Percentiles rank a stretch among this genome's conserved stretches.
Evolutionary conservation across 2,113 vertebrate species (phyloP).

Genomic region (Tychaedon coryphoeus): DNA sequence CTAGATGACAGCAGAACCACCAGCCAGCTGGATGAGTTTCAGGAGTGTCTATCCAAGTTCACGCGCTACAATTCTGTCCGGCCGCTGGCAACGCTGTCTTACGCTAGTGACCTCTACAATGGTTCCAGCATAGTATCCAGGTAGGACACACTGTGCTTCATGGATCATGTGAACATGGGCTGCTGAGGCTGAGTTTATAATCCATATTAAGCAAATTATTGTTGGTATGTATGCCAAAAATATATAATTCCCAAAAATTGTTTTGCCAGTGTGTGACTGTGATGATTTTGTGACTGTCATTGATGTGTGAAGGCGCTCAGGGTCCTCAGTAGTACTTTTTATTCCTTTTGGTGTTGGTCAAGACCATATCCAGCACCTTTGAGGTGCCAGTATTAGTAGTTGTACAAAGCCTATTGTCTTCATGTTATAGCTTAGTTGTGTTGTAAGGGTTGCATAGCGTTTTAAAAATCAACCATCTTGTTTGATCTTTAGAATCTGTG

Average conservation of each 20-base stretch:
- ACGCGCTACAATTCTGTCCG: conserved; percentile 97
- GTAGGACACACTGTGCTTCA: conserved; percentile 59
- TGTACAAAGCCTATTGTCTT: background rate
- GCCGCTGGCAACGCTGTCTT: conserved; percentile 93
- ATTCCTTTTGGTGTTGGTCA: background rate
- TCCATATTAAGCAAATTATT: rapidly evolving
- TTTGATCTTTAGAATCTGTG: background rate
- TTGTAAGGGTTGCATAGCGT: background rate
- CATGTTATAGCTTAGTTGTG: background rate
- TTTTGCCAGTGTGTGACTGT: rapidly evolving
- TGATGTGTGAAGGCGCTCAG: background rate
- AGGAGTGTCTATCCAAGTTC: conserved; percentile 97
- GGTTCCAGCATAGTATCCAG: conserved; percentile 99
- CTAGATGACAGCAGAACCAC: conserved; percentile 92
- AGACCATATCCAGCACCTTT: background rate
- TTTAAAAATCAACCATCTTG: background rate
- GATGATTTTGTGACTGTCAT: rapidly evolving
- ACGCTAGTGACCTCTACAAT: conserved; percentile 97
- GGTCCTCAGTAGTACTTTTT: background rate
- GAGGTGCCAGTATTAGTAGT: background rate
- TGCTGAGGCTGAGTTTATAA: background rate
- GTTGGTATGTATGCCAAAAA: background rate
- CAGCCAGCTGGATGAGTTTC: conserved; percentile 97
- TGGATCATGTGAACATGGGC: rapidly evolving
- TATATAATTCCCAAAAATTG: background rate